A percentile compares a stretch with the other conserved stretches of the same genome.
phyloP scores from a whole-genome alignment of 2,113 vertebrate species.

The Rana temporaria region DNA sequence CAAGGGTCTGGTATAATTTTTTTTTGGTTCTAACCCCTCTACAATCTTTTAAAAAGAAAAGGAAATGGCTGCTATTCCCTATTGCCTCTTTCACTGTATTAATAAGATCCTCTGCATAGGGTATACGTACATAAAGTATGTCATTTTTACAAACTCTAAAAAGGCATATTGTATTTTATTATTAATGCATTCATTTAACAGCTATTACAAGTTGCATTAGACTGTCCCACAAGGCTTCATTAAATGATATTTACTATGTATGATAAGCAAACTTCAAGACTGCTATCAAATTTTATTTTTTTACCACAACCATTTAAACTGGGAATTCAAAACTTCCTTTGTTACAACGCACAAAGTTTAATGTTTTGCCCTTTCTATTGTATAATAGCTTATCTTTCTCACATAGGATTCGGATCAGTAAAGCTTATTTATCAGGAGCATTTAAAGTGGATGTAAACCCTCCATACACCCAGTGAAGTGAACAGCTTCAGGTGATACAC shows the following conservation, averaged over 20 bases:
- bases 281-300: background rate
- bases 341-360: background rate
- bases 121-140: background rate
- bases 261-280: background rate
- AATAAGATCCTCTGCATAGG: background rate
- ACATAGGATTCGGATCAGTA: background rate
- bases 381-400: background rate
- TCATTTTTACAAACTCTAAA: background rate
- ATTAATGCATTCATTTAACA: slow-evolving; percentile 9
- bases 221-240: slow-evolving; percentile 1
- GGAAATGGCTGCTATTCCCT: no score
- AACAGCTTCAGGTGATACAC: no score
- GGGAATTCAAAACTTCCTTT: background rate
- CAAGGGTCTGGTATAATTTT: no score
- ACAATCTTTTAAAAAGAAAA: no score
- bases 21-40: no score
- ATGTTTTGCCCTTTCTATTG: background rate
- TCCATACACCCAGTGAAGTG: no score
- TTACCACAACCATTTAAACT: background rate
- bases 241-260: background rate
- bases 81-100: background rate
- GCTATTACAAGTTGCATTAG: background rate
- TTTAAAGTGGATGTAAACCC: no score
- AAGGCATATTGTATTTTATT: slow-evolving; percentile 4
- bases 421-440: no score